Evolutionary conservation across 2,113 vertebrate genomes (phyloP).

Genomic region (Ammodytes marinus): DNA sequence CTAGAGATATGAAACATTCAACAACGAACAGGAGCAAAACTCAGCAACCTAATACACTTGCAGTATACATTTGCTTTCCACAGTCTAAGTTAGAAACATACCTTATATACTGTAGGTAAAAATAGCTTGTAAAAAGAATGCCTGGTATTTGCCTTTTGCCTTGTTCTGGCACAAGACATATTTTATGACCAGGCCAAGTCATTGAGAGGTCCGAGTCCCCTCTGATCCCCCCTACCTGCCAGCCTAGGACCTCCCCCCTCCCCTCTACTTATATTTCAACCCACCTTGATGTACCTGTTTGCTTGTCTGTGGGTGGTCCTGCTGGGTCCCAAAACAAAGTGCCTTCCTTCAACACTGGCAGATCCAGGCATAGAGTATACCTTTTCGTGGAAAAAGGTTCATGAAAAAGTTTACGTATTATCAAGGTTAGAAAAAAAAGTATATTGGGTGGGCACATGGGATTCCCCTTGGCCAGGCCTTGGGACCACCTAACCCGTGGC

Average conservation of each 20-base stretch:
- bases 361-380: constrained; percentile 68
- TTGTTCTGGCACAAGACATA: constrained; percentile 30
- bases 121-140: constrained; percentile 50
- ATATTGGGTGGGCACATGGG: constrained; percentile 43
- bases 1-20: not conserved
- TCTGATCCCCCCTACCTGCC: constrained; percentile 51
- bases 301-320: constrained; percentile 82
- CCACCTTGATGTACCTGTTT: constrained; percentile 80
- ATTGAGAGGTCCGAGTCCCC: constrained; percentile 27
- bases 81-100: not conserved
- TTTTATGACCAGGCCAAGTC: constrained; percentile 58
- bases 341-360: constrained; percentile 40
- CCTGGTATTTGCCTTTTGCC: constrained; percentile 61
- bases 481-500: constrained; percentile 90
- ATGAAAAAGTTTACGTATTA: constrained; percentile 72
- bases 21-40: not conserved
- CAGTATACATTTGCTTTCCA: not conserved
- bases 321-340: constrained; percentile 63
- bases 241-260: constrained; percentile 50
- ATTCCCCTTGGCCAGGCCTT: constrained; percentile 79
- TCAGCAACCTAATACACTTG: not conserved
- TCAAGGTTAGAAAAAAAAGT: constrained; percentile 57
- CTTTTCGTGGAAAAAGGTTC: constrained; percentile 77
- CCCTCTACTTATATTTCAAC: constrained; percentile 68
- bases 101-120: constrained; percentile 40